phyloP scores from a whole-genome alignment of 1,140 invertebrate species.

The Carposina sasakii region DNA sequence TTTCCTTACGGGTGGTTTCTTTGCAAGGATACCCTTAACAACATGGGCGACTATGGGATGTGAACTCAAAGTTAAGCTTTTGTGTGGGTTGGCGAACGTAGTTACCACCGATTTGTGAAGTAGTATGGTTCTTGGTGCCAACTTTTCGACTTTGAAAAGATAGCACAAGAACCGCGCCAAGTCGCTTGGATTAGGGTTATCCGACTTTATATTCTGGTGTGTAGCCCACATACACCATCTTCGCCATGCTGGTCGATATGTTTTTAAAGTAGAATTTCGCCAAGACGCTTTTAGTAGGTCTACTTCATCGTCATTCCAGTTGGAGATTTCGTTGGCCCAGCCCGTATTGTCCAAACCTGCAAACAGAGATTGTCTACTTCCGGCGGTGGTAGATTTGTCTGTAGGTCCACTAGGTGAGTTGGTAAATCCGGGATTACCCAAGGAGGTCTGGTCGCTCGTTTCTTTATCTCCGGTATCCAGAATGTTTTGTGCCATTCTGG shows the following conservation, averaged over 20 bases:
- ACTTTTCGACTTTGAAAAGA: not conserved
- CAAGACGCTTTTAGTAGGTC: not conserved
- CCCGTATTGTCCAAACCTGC: not conserved
- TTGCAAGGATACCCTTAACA: not conserved
- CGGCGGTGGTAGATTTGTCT: not conserved
- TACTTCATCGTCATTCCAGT: not conserved
- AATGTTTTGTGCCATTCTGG: conserved; percentile 8
- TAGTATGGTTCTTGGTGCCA: not conserved
- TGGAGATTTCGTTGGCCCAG: not conserved
- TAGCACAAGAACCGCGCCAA: not conserved
- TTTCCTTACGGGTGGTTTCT: not conserved
- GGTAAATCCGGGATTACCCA: not conserved
- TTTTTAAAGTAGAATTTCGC: not conserved
- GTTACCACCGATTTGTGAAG: not conserved
- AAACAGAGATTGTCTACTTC: not conserved
- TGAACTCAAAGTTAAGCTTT: not conserved
- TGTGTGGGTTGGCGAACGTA: not conserved
- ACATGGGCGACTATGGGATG: not conserved
- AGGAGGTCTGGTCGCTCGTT: not conserved
- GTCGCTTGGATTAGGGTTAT: not conserved
- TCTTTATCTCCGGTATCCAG: conserved; percentile 6
- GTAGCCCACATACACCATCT: not conserved
- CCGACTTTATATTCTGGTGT: not conserved
- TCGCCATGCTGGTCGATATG: not conserved
- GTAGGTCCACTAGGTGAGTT: not conserved